Base-by-base conservation (phyloP, 2,797 vertebrate species). In the Malacoraja senta region DNA sequence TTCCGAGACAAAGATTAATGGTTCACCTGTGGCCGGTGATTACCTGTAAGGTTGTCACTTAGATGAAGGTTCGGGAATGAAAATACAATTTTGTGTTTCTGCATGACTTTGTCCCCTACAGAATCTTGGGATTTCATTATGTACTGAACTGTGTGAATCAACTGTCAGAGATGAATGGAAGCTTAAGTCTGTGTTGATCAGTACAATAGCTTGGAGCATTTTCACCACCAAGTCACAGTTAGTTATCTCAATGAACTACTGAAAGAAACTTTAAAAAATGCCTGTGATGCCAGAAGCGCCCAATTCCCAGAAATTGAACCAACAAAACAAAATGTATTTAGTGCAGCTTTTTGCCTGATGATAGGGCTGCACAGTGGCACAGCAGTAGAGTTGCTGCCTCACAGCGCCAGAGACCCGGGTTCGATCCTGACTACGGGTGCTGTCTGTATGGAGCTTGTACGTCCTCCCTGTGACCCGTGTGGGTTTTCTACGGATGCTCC, bases 51-150 rank as follows among this genome's bases (percentile, higher is more conserved):
- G 53, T 29, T 61, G 53, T 10, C 12, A 65, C 6, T 88, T 61
- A 65, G 15, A 17, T 88, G 26, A 17, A 88, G 29, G 29, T 32
- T 32, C 29, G 32, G 83, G 83, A 63, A 65, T 63, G 61, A 65
- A 88, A 65, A 63, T 88, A 29, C 61, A 17, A n/a, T 88, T 84
- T 84, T 7, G 26, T 63, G 21, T 84, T 61, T 65, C n/a, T 32
- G 0, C 29, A 29, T 88, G 29, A 88, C 63, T 88, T 84, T 88
- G 61, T 65, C 32, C 83, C n/a, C 29, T 65, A n/a, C 9, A 88
- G 10, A 29, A 65, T 32, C 29, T 88, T 88, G 83, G 17, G 83
- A 63, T 84, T 84, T 84, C 83, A 84, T 63, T n/a, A 61, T 84
- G 83, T n/a, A n/a, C 53, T 84, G 83, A 32, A 88, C 15, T 65